Percentiles rank a stretch among this genome's conserved stretches.
These are phyloP conservation scores for Ladona fulva DNA, from an alignment of 1,140 invertebrate genomes.

Conservation along the genomic window DNA sequence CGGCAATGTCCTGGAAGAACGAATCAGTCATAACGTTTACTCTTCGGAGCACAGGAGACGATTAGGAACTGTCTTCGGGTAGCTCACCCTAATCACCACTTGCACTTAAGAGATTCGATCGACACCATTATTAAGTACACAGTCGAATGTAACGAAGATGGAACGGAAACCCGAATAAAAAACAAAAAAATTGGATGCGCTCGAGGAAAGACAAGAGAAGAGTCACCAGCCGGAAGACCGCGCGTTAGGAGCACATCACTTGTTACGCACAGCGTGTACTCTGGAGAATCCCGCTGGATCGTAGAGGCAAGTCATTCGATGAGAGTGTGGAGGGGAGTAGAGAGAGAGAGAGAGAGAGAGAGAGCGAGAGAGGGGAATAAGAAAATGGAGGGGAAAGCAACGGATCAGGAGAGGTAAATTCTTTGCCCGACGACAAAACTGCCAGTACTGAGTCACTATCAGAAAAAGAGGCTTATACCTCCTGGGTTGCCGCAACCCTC, in stretches of 20 bases:
- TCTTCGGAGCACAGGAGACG: too few species aligned
- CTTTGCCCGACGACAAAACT: not conserved
- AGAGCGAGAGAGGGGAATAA: not conserved
- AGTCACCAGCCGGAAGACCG: not conserved
- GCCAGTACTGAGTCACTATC: not conserved
- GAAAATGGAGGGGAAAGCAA: not conserved
- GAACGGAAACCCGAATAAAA: too few species aligned
- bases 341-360: not conserved
- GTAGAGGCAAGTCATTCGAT: not conserved
- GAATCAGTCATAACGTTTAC: too few species aligned
- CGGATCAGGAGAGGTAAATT: not conserved
- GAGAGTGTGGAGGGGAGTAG: not conserved
- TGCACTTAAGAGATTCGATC: too few species aligned
- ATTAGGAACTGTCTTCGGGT: too few species aligned
- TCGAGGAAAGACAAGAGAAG: not conserved
- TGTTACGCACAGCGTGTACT: not conserved
- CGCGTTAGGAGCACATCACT: not conserved
- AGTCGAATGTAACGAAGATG: too few species aligned
- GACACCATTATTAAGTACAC: too few species aligned
- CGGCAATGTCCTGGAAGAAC: too few species aligned
- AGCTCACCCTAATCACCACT: too few species aligned
- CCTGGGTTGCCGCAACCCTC: not conserved
- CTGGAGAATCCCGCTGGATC: conserved; percentile 1
- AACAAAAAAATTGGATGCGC: too few species aligned
- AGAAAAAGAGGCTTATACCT: not conserved